phyloP scores from a whole-genome alignment of 37 sponge, comb jelly and placozoan genomes.

The Beroe forskalii region DNA sequence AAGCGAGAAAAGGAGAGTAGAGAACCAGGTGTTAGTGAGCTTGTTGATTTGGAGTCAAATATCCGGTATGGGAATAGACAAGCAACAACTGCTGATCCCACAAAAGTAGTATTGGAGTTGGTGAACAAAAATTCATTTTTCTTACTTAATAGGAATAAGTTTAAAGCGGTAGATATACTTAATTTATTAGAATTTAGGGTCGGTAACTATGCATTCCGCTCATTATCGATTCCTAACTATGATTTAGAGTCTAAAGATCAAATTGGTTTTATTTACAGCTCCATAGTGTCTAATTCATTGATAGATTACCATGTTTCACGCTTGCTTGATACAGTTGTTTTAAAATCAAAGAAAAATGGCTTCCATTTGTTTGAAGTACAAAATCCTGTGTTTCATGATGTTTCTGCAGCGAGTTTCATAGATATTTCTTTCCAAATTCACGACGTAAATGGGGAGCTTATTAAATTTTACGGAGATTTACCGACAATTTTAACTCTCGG shows the following conservation, averaged over 20 bases:
- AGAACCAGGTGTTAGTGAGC: neutral
- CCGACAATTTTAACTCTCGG: neutral
- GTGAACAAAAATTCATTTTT: too few relatives aligned
- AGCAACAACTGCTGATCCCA: neutral
- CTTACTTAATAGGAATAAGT: too few relatives aligned
- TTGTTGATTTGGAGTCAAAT: neutral
- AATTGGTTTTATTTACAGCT: slow-evolving; percentile 1
- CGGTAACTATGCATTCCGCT: neutral
- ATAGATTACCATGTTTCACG: neutral
- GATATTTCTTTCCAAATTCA: neutral
- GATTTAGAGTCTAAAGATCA: neutral
- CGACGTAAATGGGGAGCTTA: neutral
- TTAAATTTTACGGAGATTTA: neutral
- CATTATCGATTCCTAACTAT: neutral
- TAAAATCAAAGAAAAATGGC: neutral
- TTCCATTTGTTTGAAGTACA: slow-evolving; percentile 7
- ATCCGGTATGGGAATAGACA: neutral
- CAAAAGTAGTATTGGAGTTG: neutral
- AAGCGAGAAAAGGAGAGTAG: neutral
- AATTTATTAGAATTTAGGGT: slow-evolving; percentile 1
- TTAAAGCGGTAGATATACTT: neutral
- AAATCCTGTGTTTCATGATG: slow-evolving; percentile 36
- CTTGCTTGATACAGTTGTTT: neutral
- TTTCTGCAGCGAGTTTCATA: neutral
- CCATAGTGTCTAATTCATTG: slow-evolving; percentile 19